Base-by-base conservation (phyloP, 2,888 invertebrate genomes). In the Ormyrus thymus region DNA sequence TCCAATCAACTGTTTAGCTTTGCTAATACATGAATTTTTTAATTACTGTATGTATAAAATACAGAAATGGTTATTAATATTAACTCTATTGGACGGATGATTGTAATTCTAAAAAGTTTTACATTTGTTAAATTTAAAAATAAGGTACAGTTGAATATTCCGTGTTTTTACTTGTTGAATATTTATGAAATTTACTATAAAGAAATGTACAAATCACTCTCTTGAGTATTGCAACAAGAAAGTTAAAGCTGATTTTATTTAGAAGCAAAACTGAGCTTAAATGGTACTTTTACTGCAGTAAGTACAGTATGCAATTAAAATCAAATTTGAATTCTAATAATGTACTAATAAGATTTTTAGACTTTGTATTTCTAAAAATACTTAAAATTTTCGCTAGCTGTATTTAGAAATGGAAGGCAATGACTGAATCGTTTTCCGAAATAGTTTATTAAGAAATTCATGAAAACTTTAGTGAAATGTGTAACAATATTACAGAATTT, bases 1-100 rank as follows among this genome's bases (percentile, higher is more conserved):
- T 97, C 78, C 96, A 97, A 90, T 92, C 93, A 78, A 96, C 95
- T n/a, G 92, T 95, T 83, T 95, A 92, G 62, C 62, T 80, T 78
- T 70, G 10, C 11, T 68, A 29, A 29, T 29, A 53, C 46, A 46
- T 69, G 50, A 43, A 29, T n/a, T 76, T 69, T 62, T 29, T 48
- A 29, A 72, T 59, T 15, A 70, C 50, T 51, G 15, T 29, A 15
- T n/a, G 13, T 6, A 9, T n/a, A 46, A 51, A 51, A 64, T 45
- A 15, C 15, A 43, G 29, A 13, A n/a, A 50, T 61, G 15, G 43
- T 53, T 68, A 51, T 43, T 55, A 55, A 75, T 71, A 66, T 66
- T 71, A 56, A 55, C 62, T 77, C 64, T 43, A 65, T 56, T 80
- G 78, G 74, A 78, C 62, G 80, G 74, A 80, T 15, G 6, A 77